Evolutionary conservation across 2,113 vertebrate genomes (phyloP).

Genomic region (Prochilodus magdalenae): DNA sequence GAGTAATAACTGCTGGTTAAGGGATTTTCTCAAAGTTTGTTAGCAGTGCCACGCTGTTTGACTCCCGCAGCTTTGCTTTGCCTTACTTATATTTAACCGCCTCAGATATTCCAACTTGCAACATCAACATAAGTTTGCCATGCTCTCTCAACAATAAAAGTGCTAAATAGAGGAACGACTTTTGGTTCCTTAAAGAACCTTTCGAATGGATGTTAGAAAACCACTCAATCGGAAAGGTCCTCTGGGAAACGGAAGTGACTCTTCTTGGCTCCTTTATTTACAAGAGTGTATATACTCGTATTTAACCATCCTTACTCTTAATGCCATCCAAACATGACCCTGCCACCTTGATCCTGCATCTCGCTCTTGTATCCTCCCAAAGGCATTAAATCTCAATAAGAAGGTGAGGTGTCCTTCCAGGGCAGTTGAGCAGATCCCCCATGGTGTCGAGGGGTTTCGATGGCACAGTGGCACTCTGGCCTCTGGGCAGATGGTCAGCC

Average conservation of each 20-base stretch:
- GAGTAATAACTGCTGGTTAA: background rate
- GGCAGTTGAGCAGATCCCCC: conserved; percentile 33
- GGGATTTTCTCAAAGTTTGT: background rate
- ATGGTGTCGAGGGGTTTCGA: conserved; percentile 31
- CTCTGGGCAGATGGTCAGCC: conserved; percentile 61
- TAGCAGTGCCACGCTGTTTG: background rate
- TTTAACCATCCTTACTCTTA: background rate
- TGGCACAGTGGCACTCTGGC: conserved; percentile 43
- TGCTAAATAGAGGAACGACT: background rate
- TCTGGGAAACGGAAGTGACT: background rate
- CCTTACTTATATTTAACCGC: background rate
- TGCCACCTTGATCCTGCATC: conserved; percentile 7
- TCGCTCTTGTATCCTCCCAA: conserved; percentile 2
- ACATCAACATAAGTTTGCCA: background rate
- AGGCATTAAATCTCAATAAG: conserved; percentile 21
- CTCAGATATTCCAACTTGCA: background rate
- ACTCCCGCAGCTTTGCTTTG: background rate
- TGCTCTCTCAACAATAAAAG: too few relatives aligned
- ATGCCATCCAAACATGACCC: background rate
- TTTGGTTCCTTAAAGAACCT: background rate
- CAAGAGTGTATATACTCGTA: background rate
- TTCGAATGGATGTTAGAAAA: background rate
- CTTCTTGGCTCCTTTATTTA: background rate
- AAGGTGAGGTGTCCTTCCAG: conserved; percentile 31
- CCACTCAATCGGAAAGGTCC: background rate